phyloP scores from a whole-genome alignment of 2,113 vertebrate genomes.

The Thryonomys swinderianus region DNA sequence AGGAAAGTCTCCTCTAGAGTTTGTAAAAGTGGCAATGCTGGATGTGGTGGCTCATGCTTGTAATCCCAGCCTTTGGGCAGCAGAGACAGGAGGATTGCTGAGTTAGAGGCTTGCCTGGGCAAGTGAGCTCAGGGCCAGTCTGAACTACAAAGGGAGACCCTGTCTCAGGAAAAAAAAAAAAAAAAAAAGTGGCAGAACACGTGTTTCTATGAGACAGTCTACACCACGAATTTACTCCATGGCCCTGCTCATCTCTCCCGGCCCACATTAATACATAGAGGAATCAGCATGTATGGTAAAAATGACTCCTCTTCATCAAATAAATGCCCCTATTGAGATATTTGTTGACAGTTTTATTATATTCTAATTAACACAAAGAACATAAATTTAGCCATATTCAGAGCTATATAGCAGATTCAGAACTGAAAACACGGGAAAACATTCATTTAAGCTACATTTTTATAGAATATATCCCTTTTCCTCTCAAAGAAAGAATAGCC shows the following conservation, averaged over 20 bases:
- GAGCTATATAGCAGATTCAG: neutral
- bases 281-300: constrained; percentile 32
- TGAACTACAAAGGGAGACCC: no score
- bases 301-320: neutral
- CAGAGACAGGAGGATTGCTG: no score
- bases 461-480: neutral
- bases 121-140: no score
- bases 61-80: no score
- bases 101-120: no score
- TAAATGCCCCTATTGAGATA: neutral
- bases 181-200: constrained; percentile 29
- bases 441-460: no score
- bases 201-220: constrained; percentile 22
- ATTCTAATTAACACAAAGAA: neutral
- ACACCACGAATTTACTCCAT: neutral
- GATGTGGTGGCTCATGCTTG: no score
- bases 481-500: constrained; percentile 10
- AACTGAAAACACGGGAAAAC: neutral
- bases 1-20: constrained; percentile 4
- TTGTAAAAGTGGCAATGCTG: constrained; percentile 52
- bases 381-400: constrained; percentile 46
- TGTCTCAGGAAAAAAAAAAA: no score
- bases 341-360: constrained; percentile 55
- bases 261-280: neutral
- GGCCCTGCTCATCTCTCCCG: neutral